Evolutionary conservation across 2,113 vertebrate species (phyloP).

Genomic region (Chrysochloris asiatica): DNA sequence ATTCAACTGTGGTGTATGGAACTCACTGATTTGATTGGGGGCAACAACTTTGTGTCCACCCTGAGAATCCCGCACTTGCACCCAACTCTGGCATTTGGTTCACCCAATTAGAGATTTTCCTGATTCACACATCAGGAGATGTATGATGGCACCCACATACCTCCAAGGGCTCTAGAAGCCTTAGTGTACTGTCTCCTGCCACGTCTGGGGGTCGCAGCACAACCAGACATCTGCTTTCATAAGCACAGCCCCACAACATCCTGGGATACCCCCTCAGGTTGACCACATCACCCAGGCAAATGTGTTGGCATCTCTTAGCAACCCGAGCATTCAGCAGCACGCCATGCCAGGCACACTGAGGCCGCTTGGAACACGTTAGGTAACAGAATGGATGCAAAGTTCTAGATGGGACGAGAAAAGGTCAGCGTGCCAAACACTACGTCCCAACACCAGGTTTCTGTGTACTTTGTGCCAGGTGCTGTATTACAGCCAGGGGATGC

Average conservation of each 20-base stretch:
- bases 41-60: no score
- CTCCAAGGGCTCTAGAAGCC: not conserved
- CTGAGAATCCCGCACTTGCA: not conserved
- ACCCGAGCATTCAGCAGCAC: not conserved
- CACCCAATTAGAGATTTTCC: not conserved
- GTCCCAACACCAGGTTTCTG: not conserved
- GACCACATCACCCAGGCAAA: not conserved
- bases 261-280: not conserved
- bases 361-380: no score
- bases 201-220: not conserved
- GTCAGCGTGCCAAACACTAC: no score
- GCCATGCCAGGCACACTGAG: not conserved
- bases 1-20: fast-evolving
- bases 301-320: no score
- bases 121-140: not conserved
- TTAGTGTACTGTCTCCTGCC: not conserved
- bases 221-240: not conserved
- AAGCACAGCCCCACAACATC: not conserved
- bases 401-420: not conserved
- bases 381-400: not conserved
- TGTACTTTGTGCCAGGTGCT: not conserved
- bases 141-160: not conserved
- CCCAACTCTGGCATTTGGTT: not conserved
- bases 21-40: not conserved
- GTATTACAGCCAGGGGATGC: not conserved